Conservation (phyloP, 37 sponge, comb jelly and placozoan genomes). For the Halisarca cf. caerulea region DNA sequence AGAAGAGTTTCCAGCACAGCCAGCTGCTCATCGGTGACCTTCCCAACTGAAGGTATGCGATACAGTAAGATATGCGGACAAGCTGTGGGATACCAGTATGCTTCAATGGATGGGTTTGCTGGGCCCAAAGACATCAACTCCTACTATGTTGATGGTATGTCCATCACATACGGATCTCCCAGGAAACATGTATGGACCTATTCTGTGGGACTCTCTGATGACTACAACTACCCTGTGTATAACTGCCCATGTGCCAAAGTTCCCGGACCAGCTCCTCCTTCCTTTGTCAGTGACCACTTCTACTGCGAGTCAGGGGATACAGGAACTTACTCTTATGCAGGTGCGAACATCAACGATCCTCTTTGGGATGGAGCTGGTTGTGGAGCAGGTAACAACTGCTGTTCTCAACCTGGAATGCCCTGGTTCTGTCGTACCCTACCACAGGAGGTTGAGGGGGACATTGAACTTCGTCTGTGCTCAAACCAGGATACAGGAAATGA, state of each 20-base stretch:
- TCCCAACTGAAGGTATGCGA: background rate
- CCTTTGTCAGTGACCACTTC: constrained; percentile 22
- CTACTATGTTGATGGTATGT: constrained; percentile 22
- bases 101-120: constrained; percentile 1
- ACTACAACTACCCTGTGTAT: background rate
- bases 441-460: constrained; percentile 21
- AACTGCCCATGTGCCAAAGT: constrained; percentile 35
- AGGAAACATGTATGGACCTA: constrained; percentile 40
- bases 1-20: background rate
- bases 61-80: constrained; percentile 32
- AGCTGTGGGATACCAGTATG: constrained; percentile 31
- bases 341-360: background rate
- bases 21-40: background rate
- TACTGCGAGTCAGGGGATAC: constrained; percentile 31
- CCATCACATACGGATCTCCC: constrained; percentile 27
- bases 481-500: background rate
- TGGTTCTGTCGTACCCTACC: constrained; percentile 29
- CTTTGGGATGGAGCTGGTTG: constrained; percentile 30
- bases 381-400: constrained; percentile 26
- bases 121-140: background rate
- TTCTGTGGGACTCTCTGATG: constrained; percentile 33
- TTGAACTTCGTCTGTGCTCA: constrained; percentile 21
- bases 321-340: background rate
- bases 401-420: constrained; percentile 14
- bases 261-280: constrained; percentile 35